Evolutionary conservation across 2,888 invertebrate genomes (phyloP).

Genomic region (Plebejus melissa): DNA sequence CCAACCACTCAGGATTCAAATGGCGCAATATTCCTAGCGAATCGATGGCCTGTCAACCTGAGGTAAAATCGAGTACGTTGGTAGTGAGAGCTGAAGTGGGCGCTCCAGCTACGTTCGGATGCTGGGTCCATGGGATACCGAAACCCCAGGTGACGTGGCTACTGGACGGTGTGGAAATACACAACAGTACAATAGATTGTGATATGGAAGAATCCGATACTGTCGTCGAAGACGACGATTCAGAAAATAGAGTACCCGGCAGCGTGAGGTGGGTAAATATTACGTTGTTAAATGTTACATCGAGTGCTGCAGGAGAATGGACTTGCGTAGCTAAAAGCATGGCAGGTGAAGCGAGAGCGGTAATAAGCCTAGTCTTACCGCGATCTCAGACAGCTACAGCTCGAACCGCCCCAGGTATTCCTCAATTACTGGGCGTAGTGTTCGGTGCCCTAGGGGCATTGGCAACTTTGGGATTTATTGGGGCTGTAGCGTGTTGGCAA

Average conservation of each 20-base stretch:
- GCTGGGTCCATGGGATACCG: conserved; percentile 90
- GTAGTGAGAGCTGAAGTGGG: conserved; percentile 87
- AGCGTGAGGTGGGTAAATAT: conserved; percentile 87
- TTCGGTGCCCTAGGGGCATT: conserved; percentile 86
- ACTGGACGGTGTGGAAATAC: conserved; percentile 82
- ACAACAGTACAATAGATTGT: conserved; percentile 68
- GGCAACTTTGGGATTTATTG: conserved; percentile 81
- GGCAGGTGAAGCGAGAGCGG: conserved; percentile 80
- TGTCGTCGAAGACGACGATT: conserved; percentile 60
- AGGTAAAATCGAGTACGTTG: conserved; percentile 81
- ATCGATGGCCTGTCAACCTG: conserved; percentile 91
- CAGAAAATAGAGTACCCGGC: conserved; percentile 67
- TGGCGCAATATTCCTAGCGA: conserved; percentile 88
- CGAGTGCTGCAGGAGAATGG: conserved; percentile 91
- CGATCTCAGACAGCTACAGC: conserved; percentile 87
- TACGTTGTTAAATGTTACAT: conserved; percentile 89
- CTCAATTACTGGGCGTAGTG: conserved; percentile 85
- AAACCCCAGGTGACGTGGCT: conserved; percentile 91
- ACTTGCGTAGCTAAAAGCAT: conserved; percentile 88
- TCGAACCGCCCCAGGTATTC: conserved; percentile 85
- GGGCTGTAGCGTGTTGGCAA: conserved; percentile 77
- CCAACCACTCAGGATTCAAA: conserved; percentile 81
- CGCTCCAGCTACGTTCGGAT: conserved; percentile 89
- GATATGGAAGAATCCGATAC: conserved; percentile 72
- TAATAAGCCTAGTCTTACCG: conserved; percentile 76